phyloP scores from a whole-genome alignment of 2,888 invertebrate species.

The Plebejus argus region DNA sequence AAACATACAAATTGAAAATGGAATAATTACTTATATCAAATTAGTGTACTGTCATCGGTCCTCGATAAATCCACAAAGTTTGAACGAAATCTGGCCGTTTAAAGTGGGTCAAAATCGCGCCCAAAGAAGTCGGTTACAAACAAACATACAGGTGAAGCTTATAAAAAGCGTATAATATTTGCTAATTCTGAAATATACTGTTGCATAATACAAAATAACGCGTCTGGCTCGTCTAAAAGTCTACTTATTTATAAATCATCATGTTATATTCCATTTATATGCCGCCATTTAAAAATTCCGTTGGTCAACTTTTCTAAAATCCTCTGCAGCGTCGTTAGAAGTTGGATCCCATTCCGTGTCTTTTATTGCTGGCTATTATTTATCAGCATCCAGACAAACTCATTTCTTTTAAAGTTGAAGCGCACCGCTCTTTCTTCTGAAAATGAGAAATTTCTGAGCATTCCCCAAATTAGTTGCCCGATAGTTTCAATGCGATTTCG shows the following conservation, averaged over 20 bases:
- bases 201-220: neutral
- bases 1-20: too few species aligned
- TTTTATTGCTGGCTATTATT: slow-evolving; percentile 38
- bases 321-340: slow-evolving; percentile 31
- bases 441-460: slow-evolving; percentile 33
- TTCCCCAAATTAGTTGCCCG: slow-evolving; percentile 22
- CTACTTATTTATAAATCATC: neutral
- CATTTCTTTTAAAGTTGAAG: slow-evolving; percentile 37
- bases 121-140: too few species aligned
- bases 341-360: slow-evolving; percentile 34
- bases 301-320: slow-evolving; percentile 34
- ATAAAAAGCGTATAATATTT: too few species aligned
- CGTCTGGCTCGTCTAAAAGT: neutral
- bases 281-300: neutral
- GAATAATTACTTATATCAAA: too few species aligned
- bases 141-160: too few species aligned
- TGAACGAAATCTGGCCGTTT: too few species aligned
- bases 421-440: slow-evolving; percentile 28
- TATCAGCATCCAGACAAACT: slow-evolving; percentile 36
- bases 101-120: too few species aligned
- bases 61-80: too few species aligned
- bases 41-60: too few species aligned
- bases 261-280: neutral
- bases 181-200: too few species aligned
- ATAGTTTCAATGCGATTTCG: slow-evolving; percentile 27